Evolutionary conservation across 2,888 invertebrate species (phyloP).

Genomic region (Pachycephus smyrnensis): DNA sequence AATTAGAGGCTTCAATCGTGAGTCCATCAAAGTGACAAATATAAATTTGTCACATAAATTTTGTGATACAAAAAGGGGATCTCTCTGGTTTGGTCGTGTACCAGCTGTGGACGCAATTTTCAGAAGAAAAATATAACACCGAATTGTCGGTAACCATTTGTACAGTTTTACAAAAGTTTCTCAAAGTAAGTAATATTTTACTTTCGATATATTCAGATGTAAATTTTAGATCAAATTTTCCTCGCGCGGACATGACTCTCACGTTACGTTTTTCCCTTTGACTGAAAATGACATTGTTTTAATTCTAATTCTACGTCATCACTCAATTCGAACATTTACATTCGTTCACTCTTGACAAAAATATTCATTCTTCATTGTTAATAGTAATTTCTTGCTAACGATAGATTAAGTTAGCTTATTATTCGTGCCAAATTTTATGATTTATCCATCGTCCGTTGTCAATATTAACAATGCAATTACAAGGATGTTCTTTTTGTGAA

Average conservation of each 20-base stretch:
- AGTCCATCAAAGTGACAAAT: neutral
- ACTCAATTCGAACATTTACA: neutral
- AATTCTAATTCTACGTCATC: neutral
- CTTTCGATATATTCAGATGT: neutral
- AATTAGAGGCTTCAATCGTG: neutral
- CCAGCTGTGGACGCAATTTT: neutral
- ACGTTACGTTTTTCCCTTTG: neutral
- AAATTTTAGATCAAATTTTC: neutral
- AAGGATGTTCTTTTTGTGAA: neutral
- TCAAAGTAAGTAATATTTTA: neutral
- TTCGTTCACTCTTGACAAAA: neutral
- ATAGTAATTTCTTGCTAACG: neutral
- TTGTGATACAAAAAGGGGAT: constrained; percentile 1
- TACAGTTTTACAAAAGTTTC: neutral
- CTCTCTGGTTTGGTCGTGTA: neutral
- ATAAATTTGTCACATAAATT: neutral
- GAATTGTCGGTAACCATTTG: neutral
- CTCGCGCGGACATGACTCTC: neutral
- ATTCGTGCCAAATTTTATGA: neutral
- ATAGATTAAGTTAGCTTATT: neutral
- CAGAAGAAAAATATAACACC: neutral
- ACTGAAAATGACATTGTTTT: neutral
- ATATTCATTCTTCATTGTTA: neutral
- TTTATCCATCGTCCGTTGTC: neutral
- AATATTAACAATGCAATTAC: neutral